Evolutionary conservation across 2,888 invertebrate species (phyloP).

Genomic region (Mantis religiosa): DNA sequence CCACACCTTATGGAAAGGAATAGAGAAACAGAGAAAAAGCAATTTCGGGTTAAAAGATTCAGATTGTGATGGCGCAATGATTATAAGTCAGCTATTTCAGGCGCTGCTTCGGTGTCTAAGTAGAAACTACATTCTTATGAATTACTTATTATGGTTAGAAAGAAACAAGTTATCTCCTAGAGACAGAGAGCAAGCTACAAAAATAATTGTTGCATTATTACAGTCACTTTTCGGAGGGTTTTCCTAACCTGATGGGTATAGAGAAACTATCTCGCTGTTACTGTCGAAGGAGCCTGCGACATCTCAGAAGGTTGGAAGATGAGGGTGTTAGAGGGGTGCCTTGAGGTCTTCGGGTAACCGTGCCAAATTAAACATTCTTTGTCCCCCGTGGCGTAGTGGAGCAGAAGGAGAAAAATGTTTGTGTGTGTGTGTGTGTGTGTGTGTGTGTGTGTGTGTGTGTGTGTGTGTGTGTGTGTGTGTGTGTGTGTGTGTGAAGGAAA

Average conservation of each 20-base stretch:
- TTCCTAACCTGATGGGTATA: background rate
- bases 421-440: background rate
- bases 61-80: too few species aligned
- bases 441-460: slow-evolving; percentile 1
- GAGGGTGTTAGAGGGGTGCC: background rate
- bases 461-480: background rate
- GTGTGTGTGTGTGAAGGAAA: background rate
- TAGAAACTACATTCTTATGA: too few species aligned
- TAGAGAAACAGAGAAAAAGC: too few species aligned
- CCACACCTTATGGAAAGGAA: too few species aligned
- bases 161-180: too few species aligned
- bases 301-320: background rate
- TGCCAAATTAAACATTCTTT: slow-evolving; percentile 31
- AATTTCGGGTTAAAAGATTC: too few species aligned
- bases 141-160: too few species aligned
- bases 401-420: slow-evolving; percentile 16
- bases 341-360: slow-evolving; percentile 23
- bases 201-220: background rate
- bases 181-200: too few species aligned
- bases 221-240: background rate
- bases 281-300: background rate
- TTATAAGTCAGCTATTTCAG: too few species aligned
- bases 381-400: slow-evolving; percentile 20
- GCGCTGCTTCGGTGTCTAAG: too few species aligned
- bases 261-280: background rate